Percentiles rank a stretch among this genome's conserved stretches.
Evolutionary conservation across 2,797 vertebrate genomes (phyloP).

Genomic region (Bovichtus variegatus): DNA sequence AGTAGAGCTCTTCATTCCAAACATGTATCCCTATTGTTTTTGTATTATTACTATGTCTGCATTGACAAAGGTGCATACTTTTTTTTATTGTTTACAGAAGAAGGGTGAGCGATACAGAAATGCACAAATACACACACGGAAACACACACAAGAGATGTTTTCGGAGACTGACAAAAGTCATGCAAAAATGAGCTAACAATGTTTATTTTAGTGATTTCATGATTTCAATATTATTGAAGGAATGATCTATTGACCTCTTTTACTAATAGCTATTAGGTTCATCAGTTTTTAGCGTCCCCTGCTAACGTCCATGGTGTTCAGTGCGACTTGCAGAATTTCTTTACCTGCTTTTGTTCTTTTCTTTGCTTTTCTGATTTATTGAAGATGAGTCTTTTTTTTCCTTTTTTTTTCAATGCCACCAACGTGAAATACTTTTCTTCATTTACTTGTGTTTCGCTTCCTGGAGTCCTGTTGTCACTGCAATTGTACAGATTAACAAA

Average conservation of each 20-base stretch:
- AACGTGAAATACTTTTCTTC: background rate
- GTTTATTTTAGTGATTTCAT: background rate
- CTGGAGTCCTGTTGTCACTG: background rate
- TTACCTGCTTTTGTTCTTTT: background rate
- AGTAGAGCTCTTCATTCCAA: constrained; percentile 5
- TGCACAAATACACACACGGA: background rate
- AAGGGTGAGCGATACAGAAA: background rate
- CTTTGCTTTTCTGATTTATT: background rate
- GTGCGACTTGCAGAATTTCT: too few relatives aligned
- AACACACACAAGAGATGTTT: background rate
- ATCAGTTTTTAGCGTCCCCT: background rate
- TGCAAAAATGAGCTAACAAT: background rate
- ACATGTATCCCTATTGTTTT: background rate
- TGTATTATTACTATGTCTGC: background rate
- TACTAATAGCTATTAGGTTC: background rate
- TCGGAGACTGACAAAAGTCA: too few relatives aligned
- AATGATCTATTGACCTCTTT: background rate
- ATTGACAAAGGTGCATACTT: background rate
- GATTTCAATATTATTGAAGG: background rate
- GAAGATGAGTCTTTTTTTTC: background rate
- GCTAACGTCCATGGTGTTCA: background rate
- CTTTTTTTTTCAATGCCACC: background rate
- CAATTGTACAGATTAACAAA: background rate
- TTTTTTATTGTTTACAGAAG: constrained; percentile 6
- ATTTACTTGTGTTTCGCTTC: background rate